Evolutionary conservation across 2,113 vertebrate genomes (phyloP), one percentile per base, ranked within the genome.

Genomic region (Peromyscus leucopus): DNA sequence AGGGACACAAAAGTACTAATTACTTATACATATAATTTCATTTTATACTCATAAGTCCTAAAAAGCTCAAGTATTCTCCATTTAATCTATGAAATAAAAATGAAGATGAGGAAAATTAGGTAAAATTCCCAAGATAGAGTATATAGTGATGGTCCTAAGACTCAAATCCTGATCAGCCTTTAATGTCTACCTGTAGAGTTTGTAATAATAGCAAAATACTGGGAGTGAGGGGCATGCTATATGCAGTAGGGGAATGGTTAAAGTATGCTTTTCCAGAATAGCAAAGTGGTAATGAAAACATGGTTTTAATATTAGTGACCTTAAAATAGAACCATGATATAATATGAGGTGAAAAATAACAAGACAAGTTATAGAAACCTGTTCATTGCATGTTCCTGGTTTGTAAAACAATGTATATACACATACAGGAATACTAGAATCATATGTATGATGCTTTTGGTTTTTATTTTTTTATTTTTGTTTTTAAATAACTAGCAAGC

Each of bases 51-150:
- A 22, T 1, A 46, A 75, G n/a, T 5, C 21, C 51, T 72, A 12
- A 71, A 51, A 24, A 67, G 5, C n/a, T 93, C 48, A 65, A 92
- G 7, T 85, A 31, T 12, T 95, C 0, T 16, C 11, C 13, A 51
- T 89, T 89, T 94, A n/a, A 83, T 76, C n/a, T 92, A 24, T 80
- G 42, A 95, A 87, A 72, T 89, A 72, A 96, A 93, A 86, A 33
- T 71, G 3, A 82, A 1, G 15, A 55, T 69, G 2, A 75, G 22
- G 87, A 90, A 88, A 89, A 21, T 51, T 82, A 92, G 96, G 55
- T 72, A 67, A 90, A 36, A 75, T 93, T 28, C 5, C 33, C 4
- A 85, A 55, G 19, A 51, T 48, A 28, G 67, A 39, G 61, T 71
- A 7, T 16, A 0, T 75, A 74, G 12, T 82, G 74, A 78, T 11